phyloP scores from a whole-genome alignment of 2,797 vertebrate species.

The Myotis vivesi region DNA sequence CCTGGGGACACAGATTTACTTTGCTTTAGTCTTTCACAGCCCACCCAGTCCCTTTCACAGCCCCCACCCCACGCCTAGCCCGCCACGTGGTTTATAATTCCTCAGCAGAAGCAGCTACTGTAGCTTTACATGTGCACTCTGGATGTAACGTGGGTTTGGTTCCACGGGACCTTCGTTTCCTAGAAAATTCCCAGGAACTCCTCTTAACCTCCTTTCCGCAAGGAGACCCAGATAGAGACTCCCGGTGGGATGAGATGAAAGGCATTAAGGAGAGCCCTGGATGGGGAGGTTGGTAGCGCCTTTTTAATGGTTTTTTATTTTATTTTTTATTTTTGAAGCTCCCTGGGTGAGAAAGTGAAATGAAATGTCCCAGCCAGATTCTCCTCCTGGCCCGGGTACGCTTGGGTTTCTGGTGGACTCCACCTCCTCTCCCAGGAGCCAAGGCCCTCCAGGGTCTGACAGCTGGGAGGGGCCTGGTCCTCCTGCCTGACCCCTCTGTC shows the following conservation, averaged over 20 bases:
- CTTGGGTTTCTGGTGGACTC: background rate
- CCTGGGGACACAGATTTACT: background rate
- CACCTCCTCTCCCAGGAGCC: too few relatives aligned
- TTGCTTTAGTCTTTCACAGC: background rate
- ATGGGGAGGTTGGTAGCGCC: background rate
- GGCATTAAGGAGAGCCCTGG: background rate
- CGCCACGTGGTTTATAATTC: conserved; percentile 40
- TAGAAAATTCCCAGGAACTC: background rate
- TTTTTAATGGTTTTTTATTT: too few relatives aligned
- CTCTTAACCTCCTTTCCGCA: background rate
- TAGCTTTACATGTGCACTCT: conserved; percentile 7
- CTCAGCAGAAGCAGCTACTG: background rate
- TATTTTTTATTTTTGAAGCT: background rate
- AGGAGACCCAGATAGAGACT: background rate
- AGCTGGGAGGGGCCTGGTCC: background rate
- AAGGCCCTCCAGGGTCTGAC: background rate
- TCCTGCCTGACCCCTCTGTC: background rate
- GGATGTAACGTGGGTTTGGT: conserved; percentile 22
- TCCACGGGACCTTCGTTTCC: conserved; percentile 10
- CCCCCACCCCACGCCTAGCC: background rate
- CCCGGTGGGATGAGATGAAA: background rate
- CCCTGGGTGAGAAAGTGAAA: background rate
- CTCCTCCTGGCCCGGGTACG: background rate
- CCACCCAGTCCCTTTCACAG: background rate
- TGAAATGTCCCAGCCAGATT: background rate